A percentile compares a stretch with the other conserved stretches of the same genome.
Conservation (phyloP, 2,797 vertebrate genomes). For the Halcyon smyrnensis region DNA sequence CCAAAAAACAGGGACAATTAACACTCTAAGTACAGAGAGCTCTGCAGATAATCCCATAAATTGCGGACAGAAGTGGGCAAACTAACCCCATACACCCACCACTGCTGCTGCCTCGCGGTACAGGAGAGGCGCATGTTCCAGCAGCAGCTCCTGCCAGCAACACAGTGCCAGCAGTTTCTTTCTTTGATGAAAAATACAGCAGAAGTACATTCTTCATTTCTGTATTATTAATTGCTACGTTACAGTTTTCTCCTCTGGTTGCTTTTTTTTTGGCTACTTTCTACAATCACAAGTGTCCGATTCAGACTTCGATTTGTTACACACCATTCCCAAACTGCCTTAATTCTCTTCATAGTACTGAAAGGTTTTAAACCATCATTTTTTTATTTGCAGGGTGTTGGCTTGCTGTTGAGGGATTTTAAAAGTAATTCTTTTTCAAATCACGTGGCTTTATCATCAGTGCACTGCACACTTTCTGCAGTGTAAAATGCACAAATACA, state of each 20-base stretch:
- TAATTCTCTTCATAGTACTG: background rate
- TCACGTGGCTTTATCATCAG: background rate
- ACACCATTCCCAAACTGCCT: background rate
- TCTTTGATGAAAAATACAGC: background rate
- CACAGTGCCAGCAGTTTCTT: background rate
- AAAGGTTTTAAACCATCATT: background rate
- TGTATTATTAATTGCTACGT: background rate
- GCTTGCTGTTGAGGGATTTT: background rate
- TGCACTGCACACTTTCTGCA: background rate
- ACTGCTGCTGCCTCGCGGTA: background rate
- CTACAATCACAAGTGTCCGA: background rate
- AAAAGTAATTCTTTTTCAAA: background rate
- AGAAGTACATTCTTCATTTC: background rate
- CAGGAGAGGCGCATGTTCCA: background rate
- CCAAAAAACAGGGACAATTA: background rate
- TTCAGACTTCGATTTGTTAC: background rate
- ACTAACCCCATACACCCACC: background rate
- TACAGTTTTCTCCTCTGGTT: background rate
- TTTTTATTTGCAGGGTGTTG: background rate
- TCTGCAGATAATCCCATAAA: background rate
- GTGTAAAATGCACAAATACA: background rate
- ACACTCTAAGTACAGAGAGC: background rate
- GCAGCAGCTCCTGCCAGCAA: background rate
- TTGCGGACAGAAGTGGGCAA: background rate
- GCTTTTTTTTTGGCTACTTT: background rate